Percentiles rank a stretch among this genome's conserved stretches.
phyloP scores from a whole-genome alignment of 1,140 invertebrate genomes.

The Nautilus pompilius region DNA sequence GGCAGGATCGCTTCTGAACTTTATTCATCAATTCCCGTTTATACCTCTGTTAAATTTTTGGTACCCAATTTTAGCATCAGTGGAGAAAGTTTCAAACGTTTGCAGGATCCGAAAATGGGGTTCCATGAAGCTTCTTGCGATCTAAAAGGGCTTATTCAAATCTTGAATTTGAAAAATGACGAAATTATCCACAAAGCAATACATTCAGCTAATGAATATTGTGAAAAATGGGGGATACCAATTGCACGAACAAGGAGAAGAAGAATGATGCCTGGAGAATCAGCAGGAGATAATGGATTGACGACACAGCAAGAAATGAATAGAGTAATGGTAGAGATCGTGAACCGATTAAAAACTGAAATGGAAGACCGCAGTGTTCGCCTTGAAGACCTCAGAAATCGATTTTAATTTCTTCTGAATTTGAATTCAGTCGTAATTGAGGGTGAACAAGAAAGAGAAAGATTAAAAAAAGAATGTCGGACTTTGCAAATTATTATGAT shows the following conservation, averaged over 20 bases:
- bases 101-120: neutral
- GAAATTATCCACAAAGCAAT: neutral
- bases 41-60: slow-evolving; percentile 1
- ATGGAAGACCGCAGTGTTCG: slow-evolving; percentile 3
- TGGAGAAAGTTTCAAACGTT: slow-evolving; percentile 1
- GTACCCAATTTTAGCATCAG: neutral
- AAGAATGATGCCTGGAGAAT: neutral
- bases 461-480: neutral
- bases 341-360: slow-evolving; percentile 4
- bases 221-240: neutral
- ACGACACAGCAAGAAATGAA: neutral
- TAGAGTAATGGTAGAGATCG: slow-evolving; percentile 1
- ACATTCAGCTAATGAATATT: neutral
- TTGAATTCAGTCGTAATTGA: neutral
- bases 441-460: neutral
- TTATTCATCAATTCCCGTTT: neutral
- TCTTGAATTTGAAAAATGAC: neutral
- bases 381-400: neutral
- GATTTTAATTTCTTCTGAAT: neutral
- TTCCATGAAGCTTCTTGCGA: neutral
- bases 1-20: neutral
- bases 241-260: neutral
- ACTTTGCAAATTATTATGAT: neutral
- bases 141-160: slow-evolving; percentile 1
- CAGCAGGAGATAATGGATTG: neutral